A percentile compares a stretch with the other conserved stretches of the same genome.
Conservation (phyloP, 2,113 vertebrate genomes). For the Ifrita kowaldi region DNA sequence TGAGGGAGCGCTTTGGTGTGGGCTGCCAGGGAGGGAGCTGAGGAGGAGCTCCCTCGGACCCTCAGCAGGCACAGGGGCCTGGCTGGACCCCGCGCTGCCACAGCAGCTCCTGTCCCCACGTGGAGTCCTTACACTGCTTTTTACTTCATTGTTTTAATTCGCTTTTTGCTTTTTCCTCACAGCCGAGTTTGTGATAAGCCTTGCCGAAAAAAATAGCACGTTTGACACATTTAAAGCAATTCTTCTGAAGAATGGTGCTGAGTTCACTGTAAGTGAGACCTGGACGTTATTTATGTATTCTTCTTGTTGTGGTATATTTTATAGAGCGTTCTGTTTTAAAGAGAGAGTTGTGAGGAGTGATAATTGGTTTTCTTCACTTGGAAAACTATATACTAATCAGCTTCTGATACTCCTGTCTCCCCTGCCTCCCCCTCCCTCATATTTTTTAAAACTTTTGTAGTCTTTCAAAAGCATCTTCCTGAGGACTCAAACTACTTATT, state of each 20-base stretch:
- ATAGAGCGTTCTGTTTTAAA: background rate
- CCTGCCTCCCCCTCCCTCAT: accelerated
- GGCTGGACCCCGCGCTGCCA: accelerated
- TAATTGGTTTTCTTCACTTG: background rate
- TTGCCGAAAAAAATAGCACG: constrained; percentile 86
- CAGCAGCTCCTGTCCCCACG: accelerated
- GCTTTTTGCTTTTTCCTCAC: background rate
- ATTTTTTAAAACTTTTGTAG: background rate
- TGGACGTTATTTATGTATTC: accelerated
- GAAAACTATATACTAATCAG: background rate
- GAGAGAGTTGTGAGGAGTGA: background rate
- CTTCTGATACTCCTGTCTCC: background rate
- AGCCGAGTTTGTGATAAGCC: constrained; percentile 95
- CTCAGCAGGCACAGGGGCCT: accelerated
- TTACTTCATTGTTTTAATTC: background rate
- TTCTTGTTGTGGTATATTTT: accelerated
- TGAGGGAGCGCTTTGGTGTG: accelerated
- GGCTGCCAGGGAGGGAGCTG: accelerated
- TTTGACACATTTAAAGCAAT: constrained; percentile 89
- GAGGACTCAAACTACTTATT: background rate
- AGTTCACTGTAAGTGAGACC: constrained; percentile 86
- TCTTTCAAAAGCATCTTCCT: background rate
- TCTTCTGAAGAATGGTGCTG: constrained; percentile 89
- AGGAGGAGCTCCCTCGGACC: background rate
- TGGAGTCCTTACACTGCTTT: accelerated